phyloP scores from a whole-genome alignment of 2,797 vertebrate genomes.

The Enteromius thamalakanensis region DNA sequence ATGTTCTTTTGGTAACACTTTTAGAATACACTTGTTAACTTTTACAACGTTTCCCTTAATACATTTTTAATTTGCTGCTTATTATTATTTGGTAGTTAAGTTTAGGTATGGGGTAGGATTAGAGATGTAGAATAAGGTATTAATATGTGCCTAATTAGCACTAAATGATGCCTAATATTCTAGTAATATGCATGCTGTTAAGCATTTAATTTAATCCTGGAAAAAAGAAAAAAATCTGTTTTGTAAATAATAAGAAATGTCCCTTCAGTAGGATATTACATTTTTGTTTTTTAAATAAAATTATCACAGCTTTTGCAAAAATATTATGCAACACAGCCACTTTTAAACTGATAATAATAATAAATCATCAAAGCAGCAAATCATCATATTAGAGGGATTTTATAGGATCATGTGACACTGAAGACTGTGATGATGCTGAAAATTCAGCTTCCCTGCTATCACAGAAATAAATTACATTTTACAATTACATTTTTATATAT shows the following conservation, averaged over 20 bases:
- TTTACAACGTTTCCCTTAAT: no score
- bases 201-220: background rate
- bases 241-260: background rate
- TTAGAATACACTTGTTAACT: no score
- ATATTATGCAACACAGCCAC: background rate
- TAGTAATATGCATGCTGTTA: no score
- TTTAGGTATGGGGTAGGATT: no score
- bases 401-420: background rate
- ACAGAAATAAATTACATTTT: background rate
- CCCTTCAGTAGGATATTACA: background rate
- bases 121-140: no score
- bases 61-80: no score
- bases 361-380: background rate
- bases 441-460: background rate
- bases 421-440: background rate
- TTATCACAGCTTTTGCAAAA: background rate
- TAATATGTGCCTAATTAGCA: no score
- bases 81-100: no score
- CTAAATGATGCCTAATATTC: no score
- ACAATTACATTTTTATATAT: no score
- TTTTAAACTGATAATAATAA: background rate
- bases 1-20: background rate
- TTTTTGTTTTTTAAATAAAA: background rate
- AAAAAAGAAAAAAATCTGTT: no score
- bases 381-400: background rate